A percentile compares a stretch with the other conserved stretches of the same genome.
phyloP scores from a whole-genome alignment of 1,140 invertebrate species.

The Trichonephila inaurata region DNA sequence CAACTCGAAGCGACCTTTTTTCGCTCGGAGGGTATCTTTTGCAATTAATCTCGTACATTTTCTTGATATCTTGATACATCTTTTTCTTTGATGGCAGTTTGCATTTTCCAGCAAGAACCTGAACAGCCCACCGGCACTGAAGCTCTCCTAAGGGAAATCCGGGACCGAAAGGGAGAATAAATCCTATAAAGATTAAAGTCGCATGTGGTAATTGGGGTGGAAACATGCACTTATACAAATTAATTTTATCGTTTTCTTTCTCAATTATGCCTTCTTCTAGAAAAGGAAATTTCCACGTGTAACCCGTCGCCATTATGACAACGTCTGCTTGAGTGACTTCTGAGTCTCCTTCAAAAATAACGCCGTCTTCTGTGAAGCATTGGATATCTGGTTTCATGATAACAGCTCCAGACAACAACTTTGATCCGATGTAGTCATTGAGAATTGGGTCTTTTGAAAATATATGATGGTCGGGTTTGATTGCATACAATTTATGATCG shows the following conservation, averaged over 20 bases:
- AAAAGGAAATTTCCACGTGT: no score
- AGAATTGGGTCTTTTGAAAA: constrained; percentile 83
- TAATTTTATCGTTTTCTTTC: no score
- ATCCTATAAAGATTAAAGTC: constrained; percentile 80
- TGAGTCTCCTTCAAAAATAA: no score
- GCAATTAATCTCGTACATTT: constrained; percentile 62
- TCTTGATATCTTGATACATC: constrained; percentile 76
- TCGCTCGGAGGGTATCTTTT: constrained; percentile 71
- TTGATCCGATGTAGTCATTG: constrained; percentile 83
- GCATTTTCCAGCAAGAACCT: constrained; percentile 74
- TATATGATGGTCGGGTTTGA: constrained; percentile 32
- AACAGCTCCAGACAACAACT: constrained; percentile 78
- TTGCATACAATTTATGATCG: neutral
- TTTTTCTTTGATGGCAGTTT: constrained; percentile 65
- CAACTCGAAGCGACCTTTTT: constrained; percentile 82
- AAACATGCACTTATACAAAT: no score
- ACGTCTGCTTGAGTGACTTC: no score
- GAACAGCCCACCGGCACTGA: constrained; percentile 81
- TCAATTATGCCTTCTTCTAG: no score
- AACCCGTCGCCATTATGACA: no score
- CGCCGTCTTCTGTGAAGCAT: no score
- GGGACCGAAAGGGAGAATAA: constrained; percentile 82
- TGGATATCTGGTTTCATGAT: no score
- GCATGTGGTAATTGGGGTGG: no score
- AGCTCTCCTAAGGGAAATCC: constrained; percentile 83